phyloP scores from a whole-genome alignment of 2,888 invertebrate genomes.

The Malacosoma neustria region DNA sequence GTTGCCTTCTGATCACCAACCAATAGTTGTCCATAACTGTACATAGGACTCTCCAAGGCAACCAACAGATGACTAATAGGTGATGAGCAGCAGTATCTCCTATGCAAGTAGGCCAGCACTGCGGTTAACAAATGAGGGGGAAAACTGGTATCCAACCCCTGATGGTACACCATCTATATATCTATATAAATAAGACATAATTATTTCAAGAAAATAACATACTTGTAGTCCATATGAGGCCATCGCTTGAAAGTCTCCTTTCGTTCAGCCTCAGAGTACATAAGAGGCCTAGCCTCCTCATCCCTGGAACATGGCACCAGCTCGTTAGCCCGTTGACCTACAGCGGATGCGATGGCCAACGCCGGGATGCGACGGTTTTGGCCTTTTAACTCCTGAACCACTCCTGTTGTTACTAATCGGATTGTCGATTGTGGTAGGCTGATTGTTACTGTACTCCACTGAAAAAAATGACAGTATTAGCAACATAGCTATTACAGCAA shows the following conservation, averaged over 20 bases:
- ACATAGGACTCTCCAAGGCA: no score
- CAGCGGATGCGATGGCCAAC: slow-evolving; percentile 90
- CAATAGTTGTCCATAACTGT: no score
- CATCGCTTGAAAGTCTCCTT: slow-evolving; percentile 93
- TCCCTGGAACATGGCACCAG: slow-evolving; percentile 76
- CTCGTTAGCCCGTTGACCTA: slow-evolving; percentile 89
- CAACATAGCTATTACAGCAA: no score
- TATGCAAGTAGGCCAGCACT: no score
- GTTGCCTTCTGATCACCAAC: no score
- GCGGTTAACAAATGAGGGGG: no score
- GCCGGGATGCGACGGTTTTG: slow-evolving; percentile 90
- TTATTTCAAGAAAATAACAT: slow-evolving; percentile 26
- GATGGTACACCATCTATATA: no score
- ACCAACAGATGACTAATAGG: no score
- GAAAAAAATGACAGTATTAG: slow-evolving; percentile 38
- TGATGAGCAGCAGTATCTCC: no score
- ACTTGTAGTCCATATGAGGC: slow-evolving; percentile 99
- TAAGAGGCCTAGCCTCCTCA: slow-evolving; percentile 70
- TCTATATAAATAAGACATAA: no score
- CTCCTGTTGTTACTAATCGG: slow-evolving; percentile 84
- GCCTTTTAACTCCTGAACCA: slow-evolving; percentile 87
- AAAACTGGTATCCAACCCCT: no score
- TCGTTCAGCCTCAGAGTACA: slow-evolving; percentile 95
- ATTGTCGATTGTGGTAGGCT: slow-evolving; percentile 86
- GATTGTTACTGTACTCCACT: slow-evolving; percentile 95